These are phyloP conservation scores for Anolis sagrei DNA, from an alignment of 2,113 vertebrate genomes.

Conservation along the genomic window DNA sequence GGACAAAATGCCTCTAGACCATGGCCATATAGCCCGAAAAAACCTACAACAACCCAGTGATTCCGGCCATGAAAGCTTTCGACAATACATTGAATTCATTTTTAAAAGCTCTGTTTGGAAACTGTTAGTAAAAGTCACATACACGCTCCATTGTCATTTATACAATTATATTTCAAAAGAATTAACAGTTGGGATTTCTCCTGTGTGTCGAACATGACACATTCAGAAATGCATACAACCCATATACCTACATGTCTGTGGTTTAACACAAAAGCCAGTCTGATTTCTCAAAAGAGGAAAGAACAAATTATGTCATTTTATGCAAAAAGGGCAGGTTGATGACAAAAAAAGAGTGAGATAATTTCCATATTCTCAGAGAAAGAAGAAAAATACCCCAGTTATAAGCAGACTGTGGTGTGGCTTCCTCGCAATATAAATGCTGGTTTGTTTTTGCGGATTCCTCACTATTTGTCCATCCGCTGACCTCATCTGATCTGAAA, in stretches of 20 bases:
- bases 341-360: background rate
- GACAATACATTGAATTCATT: too few species aligned
- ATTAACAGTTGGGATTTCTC: background rate
- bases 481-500: conserved; percentile 34
- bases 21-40: too few species aligned
- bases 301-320: conserved; percentile 16
- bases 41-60: too few species aligned
- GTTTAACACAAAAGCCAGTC: conserved; percentile 23
- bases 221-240: background rate
- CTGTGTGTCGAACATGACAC: background rate
- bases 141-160: background rate
- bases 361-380: conserved; percentile 29
- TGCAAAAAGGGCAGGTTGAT: conserved; percentile 24
- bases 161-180: background rate
- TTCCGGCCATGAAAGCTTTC: too few species aligned
- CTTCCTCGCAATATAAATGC: conserved; percentile 33
- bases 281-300: conserved; percentile 24
- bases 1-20: too few species aligned
- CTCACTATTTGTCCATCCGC: conserved; percentile 32
- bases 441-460: conserved; percentile 27
- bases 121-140: background rate
- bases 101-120: background rate
- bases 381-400: background rate
- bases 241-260: conserved; percentile 12
- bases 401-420: conserved; percentile 2